Percentiles rank a stretch among this genome's conserved stretches.
These are phyloP conservation scores for Pocota personata DNA, from an alignment of 2,888 invertebrate species.

Conservation along the genomic window DNA sequence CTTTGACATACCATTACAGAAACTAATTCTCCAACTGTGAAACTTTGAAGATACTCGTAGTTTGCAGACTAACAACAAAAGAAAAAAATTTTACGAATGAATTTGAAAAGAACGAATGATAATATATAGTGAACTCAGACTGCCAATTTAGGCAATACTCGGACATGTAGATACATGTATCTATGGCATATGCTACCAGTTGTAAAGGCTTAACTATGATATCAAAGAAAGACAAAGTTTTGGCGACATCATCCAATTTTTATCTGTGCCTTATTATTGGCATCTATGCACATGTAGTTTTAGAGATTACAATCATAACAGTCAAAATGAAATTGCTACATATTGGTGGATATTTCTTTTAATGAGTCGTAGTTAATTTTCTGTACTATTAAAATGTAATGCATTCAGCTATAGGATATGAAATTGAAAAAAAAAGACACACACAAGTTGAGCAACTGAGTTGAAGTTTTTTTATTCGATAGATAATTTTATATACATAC, in stretches of 20 bases:
- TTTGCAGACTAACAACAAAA: neutral
- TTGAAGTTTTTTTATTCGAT: too few relatives aligned
- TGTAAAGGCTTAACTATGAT: neutral
- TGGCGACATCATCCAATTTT: neutral
- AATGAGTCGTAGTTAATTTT: too few relatives aligned
- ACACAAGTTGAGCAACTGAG: too few relatives aligned
- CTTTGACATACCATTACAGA: slow-evolving; percentile 43
- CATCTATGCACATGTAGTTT: too few relatives aligned
- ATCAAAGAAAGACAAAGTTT: neutral
- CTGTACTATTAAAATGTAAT: too few relatives aligned
- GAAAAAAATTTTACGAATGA: neutral
- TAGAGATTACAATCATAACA: neutral
- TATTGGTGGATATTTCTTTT: too few relatives aligned
- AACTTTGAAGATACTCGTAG: neutral
- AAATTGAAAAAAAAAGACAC: too few relatives aligned
- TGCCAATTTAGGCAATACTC: neutral
- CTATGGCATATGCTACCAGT: neutral
- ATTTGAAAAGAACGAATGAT: neutral
- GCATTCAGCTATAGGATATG: too few relatives aligned
- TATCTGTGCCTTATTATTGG: neutral
- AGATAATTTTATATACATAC: too few relatives aligned
- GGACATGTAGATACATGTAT: neutral
- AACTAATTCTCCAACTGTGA: slow-evolving; percentile 35
- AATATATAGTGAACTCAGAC: neutral
- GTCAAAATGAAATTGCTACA: too few relatives aligned